These are phyloP conservation scores for Neosilurus hyrtlii DNA, from an alignment of 2,797 vertebrate genomes.

Conservation along the genomic window DNA sequence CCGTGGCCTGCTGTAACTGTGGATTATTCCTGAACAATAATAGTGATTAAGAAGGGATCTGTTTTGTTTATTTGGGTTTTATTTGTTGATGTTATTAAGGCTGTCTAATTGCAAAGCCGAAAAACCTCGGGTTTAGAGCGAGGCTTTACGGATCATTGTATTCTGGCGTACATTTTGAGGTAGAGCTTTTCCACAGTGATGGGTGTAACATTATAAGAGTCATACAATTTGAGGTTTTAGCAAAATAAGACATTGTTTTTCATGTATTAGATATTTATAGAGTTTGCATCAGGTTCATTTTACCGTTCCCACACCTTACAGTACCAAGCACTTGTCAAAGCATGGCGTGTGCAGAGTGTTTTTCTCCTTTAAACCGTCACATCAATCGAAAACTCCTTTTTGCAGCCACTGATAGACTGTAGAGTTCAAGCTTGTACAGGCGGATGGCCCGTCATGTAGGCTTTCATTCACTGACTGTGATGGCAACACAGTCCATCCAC, in stretches of 20 bases:
- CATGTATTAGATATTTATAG: background rate
- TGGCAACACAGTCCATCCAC: background rate
- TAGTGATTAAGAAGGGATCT: conserved; percentile 3
- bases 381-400: background rate
- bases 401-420: background rate
- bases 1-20: conserved; percentile 64
- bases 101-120: background rate
- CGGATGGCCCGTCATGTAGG: background rate
- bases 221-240: background rate
- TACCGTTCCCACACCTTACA: background rate
- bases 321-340: background rate
- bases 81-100: background rate
- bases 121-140: background rate
- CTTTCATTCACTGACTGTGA: background rate
- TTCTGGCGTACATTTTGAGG: conserved; percentile 27
- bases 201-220: conserved; percentile 5
- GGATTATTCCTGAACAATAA: conserved; percentile 31
- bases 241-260: background rate
- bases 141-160: conserved; percentile 10
- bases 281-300: background rate
- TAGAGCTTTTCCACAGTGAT: conserved; percentile 25
- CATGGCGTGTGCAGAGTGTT: background rate
- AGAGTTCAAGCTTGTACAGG: background rate
- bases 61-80: conserved; percentile 13
- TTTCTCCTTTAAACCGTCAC: background rate